These are phyloP conservation scores for Scelioninae gen. 1 DNA, from an alignment of 2,888 invertebrate genomes.

Conservation along the genomic window DNA sequence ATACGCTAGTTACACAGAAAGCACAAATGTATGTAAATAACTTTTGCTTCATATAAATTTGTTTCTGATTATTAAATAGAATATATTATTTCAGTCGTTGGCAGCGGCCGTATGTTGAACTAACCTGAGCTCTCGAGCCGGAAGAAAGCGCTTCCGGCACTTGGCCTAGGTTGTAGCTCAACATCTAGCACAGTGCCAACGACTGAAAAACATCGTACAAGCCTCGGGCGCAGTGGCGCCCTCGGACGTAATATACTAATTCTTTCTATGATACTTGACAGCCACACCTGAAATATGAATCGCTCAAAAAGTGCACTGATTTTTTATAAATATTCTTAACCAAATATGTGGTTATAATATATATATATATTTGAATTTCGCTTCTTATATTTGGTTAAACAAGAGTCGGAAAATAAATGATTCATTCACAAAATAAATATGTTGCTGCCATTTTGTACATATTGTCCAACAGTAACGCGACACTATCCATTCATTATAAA, in stretches of 20 bases:
- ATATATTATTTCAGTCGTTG: too few species aligned
- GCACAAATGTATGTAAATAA: conserved; percentile 16
- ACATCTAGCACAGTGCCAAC: too few species aligned
- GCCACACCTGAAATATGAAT: background rate
- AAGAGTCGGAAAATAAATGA: conserved; percentile 39
- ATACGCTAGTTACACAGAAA: background rate
- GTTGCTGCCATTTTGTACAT: conserved; percentile 29
- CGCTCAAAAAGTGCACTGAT: background rate
- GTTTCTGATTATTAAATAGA: background rate
- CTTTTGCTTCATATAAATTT: conserved; percentile 13
- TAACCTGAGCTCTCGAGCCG: too few species aligned
- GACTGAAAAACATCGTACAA: too few species aligned
- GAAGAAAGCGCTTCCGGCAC: too few species aligned
- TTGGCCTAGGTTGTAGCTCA: too few species aligned
- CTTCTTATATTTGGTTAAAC: conserved; percentile 14
- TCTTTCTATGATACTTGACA: background rate
- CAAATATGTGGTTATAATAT: conserved; percentile 9
- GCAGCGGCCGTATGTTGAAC: too few species aligned
- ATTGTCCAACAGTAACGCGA: conserved; percentile 54
- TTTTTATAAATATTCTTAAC: background rate
- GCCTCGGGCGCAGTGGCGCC: too few species aligned
- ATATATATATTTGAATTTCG: background rate
- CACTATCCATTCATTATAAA: conserved; percentile 21
- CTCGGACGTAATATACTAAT: too few species aligned
- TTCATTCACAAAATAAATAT: conserved; percentile 28